Conservation (phyloP, 2,797 vertebrate genomes). For the Chaetophractus vellerosus region DNA sequence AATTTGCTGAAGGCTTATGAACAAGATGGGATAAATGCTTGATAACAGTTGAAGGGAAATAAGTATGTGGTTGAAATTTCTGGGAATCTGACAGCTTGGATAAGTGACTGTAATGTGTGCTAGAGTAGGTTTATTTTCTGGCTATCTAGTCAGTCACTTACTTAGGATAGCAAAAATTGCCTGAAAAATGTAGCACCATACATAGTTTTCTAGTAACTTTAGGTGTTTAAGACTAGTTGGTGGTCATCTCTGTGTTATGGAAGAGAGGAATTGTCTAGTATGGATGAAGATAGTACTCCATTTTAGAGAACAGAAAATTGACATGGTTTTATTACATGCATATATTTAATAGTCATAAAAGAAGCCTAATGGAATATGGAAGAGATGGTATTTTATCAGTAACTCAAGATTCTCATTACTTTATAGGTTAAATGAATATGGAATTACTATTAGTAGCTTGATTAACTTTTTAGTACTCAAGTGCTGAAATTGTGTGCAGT, state of each 20-base stretch:
- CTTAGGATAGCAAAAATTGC: neutral
- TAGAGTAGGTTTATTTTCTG: neutral
- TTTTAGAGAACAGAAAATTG: constrained; percentile 46
- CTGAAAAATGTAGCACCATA: neutral
- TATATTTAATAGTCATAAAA: constrained; percentile 12
- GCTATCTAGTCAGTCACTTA: neutral
- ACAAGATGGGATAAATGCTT: too few species aligned
- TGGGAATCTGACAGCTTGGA: neutral
- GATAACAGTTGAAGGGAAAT: too few species aligned
- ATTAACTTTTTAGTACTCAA: constrained; percentile 36
- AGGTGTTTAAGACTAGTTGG: neutral
- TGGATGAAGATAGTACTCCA: neutral
- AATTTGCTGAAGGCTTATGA: too few species aligned
- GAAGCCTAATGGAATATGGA: constrained; percentile 10
- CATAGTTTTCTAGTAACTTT: neutral
- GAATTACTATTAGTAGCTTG: constrained; percentile 39
- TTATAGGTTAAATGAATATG: neutral
- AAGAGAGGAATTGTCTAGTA: neutral
- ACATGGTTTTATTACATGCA: constrained; percentile 5
- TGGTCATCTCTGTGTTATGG: neutral
- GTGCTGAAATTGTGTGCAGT: neutral
- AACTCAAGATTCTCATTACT: neutral
- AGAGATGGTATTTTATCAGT: neutral
- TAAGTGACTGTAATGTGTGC: neutral
- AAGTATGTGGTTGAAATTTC: neutral